A percentile compares a stretch with the other conserved stretches of the same genome.
Conservation (phyloP, 1,140 invertebrate genomes). For the Gonioctena quinquepunctata region DNA sequence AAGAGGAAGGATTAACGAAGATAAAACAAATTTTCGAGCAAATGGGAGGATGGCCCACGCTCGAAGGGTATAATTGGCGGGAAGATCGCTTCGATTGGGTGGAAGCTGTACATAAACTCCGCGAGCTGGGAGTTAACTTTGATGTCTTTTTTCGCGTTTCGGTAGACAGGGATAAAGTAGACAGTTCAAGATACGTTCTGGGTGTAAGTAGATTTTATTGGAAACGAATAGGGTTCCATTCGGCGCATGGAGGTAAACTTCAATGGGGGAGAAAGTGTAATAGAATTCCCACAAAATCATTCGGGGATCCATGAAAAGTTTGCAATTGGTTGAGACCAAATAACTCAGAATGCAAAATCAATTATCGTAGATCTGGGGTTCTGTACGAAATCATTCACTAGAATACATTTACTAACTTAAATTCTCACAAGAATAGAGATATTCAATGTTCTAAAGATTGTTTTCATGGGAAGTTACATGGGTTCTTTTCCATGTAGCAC, state of each 20-base stretch:
- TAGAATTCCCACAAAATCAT: too few species aligned
- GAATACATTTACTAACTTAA: too few species aligned
- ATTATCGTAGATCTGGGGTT: too few species aligned
- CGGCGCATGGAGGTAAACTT: not conserved
- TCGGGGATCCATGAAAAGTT: too few species aligned
- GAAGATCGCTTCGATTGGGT: slow-evolving; percentile 56
- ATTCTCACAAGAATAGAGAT: too few species aligned
- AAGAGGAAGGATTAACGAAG: slow-evolving; percentile 53
- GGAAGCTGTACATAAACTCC: slow-evolving; percentile 39
- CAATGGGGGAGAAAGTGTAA: not conserved
- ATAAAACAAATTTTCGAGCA: slow-evolving; percentile 57
- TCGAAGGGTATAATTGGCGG: slow-evolving; percentile 61
- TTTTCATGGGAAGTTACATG: too few species aligned
- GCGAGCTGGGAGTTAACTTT: slow-evolving; percentile 42
- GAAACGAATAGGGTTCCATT: not conserved
- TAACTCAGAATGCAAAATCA: too few species aligned
- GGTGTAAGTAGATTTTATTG: slow-evolving; percentile 34
- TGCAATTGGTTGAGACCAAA: too few species aligned
- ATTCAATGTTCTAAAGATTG: too few species aligned
- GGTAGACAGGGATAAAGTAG: slow-evolving; percentile 38
- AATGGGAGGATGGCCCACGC: slow-evolving; percentile 67
- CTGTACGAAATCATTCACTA: too few species aligned
- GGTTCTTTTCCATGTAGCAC: too few species aligned
- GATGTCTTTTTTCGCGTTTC: slow-evolving; percentile 44
- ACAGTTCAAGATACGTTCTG: slow-evolving; percentile 42